Evolutionary conservation across 2,888 invertebrate species (phyloP).

Genomic region (Drosophila antonietae): DNA sequence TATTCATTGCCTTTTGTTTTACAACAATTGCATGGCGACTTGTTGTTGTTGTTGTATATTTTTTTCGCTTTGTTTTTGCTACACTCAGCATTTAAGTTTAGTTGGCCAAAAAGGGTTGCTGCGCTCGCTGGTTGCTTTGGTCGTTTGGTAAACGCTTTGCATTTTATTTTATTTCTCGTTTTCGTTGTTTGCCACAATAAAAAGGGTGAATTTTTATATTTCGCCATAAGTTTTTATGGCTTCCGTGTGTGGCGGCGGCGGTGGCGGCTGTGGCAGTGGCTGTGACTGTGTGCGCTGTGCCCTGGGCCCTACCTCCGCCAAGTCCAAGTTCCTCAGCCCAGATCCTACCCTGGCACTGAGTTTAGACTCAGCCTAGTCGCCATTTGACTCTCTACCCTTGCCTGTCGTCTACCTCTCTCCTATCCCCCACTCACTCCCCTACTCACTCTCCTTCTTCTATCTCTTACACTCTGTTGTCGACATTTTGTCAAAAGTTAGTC

Average conservation of each 20-base stretch:
- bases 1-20: conserved; percentile 72
- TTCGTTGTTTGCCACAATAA: conserved; percentile 76
- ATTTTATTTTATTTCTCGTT: conserved; percentile 76
- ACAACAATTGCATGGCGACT: conserved; percentile 72
- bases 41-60: conserved; percentile 38
- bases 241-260: conserved; percentile 71
- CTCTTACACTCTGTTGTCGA: conserved; percentile 40
- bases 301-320: background rate
- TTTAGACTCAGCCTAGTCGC: conserved; percentile 11
- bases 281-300: conserved; percentile 7
- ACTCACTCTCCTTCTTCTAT: background rate
- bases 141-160: conserved; percentile 67
- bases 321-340: background rate
- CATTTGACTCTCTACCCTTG: conserved; percentile 29
- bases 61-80: conserved; percentile 62
- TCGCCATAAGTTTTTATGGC: conserved; percentile 80
- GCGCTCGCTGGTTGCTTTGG: conserved; percentile 34
- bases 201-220: conserved; percentile 79
- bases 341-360: conserved; percentile 11
- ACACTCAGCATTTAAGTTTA: conserved; percentile 77
- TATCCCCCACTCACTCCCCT: background rate
- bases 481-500: conserved; percentile 77
- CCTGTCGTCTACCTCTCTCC: background rate
- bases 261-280: conserved; percentile 31
- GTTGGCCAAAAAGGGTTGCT: conserved; percentile 71